These are phyloP conservation scores for Belgica antarctica DNA, from an alignment of 2,888 invertebrate genomes.

Conservation along the genomic window DNA sequence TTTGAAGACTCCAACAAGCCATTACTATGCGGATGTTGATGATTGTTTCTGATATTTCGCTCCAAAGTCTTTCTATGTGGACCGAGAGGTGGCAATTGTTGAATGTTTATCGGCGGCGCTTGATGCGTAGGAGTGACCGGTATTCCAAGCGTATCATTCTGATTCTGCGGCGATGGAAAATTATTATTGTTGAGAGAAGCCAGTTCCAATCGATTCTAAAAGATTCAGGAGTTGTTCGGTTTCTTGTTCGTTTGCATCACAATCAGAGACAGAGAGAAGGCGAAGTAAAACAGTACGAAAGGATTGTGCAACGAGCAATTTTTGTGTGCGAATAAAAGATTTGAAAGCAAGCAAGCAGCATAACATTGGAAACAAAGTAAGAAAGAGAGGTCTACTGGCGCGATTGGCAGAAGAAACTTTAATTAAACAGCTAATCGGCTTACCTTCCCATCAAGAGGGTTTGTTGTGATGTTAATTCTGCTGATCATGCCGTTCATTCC, in stretches of 20 bases:
- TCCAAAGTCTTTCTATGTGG: slow-evolving; percentile 52
- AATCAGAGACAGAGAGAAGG: slow-evolving; percentile 18
- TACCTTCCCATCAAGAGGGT: slow-evolving; percentile 49
- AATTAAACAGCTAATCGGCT: background rate
- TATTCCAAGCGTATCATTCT: slow-evolving; percentile 35
- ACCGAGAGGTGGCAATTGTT: slow-evolving; percentile 50
- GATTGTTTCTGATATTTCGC: slow-evolving; percentile 51
- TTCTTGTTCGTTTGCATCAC: slow-evolving; percentile 47
- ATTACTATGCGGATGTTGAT: slow-evolving; percentile 44
- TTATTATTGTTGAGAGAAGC: slow-evolving; percentile 45
- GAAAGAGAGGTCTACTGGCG: background rate
- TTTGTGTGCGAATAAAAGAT: background rate
- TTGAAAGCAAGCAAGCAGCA: background rate
- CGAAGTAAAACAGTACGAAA: background rate
- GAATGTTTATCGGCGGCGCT: slow-evolving; percentile 47
- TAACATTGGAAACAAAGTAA: background rate
- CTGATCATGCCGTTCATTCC: too few relatives aligned
- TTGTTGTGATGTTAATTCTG: slow-evolving; percentile 55
- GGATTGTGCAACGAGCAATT: background rate
- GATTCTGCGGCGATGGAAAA: slow-evolving; percentile 44
- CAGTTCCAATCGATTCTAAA: slow-evolving; percentile 43
- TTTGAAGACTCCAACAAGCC: slow-evolving; percentile 42
- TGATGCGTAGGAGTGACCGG: slow-evolving; percentile 38
- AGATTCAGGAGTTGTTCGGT: slow-evolving; percentile 40
- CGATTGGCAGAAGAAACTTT: background rate